Conservation (phyloP, 2,113 vertebrate species). For the Urocitellus parryii region DNA sequence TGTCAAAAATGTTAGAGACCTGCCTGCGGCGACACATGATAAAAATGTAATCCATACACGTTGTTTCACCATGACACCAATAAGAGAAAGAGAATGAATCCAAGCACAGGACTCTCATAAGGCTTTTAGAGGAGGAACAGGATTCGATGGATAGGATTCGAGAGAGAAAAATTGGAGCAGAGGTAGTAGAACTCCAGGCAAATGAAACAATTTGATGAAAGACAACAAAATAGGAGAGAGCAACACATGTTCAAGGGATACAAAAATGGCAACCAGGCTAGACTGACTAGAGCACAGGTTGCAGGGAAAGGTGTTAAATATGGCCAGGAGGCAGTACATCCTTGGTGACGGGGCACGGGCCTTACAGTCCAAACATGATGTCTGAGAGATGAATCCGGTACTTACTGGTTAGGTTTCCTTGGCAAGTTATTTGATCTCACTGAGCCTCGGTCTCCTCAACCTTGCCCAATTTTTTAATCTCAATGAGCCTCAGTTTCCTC, state of each 20-base stretch:
- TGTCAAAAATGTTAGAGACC: neutral
- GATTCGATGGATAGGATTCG: neutral
- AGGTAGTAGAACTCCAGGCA: neutral
- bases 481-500: neutral
- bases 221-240: neutral
- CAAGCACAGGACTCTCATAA: neutral
- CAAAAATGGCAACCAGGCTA: neutral
- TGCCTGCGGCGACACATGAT: neutral
- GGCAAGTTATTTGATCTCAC: neutral
- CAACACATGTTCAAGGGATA: neutral
- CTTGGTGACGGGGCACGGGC: neutral
- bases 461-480: neutral
- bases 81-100: neutral
- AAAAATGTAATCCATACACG: neutral
- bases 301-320: neutral
- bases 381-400: neutral
- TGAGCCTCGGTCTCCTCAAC: neutral
- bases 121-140: neutral
- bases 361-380: neutral
- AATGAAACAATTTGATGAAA: neutral
- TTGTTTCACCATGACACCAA: neutral
- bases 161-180: neutral
- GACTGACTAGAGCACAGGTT: rapidly evolving
- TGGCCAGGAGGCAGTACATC: neutral
- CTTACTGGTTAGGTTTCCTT: neutral